Conservation (phyloP, 2,888 invertebrate species). For the Netelia inedita region DNA sequence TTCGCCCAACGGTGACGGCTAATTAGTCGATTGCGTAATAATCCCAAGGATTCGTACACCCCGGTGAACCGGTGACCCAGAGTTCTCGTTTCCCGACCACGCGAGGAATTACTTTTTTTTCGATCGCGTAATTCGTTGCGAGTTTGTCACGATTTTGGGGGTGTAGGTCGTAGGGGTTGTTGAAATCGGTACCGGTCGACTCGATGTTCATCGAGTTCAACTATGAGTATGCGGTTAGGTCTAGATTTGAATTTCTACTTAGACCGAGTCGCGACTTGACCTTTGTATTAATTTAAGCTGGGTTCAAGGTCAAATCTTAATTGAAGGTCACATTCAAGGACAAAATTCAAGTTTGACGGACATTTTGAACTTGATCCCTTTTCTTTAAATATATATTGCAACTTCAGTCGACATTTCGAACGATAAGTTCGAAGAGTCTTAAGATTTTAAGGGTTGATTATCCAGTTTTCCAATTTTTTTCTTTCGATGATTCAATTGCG, state of each 20-base stretch:
- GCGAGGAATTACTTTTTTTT: neutral
- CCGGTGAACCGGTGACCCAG: conserved; percentile 57
- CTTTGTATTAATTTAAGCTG: neutral
- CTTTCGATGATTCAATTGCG: neutral
- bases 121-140: neutral
- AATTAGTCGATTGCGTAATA: conserved; percentile 61
- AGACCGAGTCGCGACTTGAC: neutral
- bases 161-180: neutral
- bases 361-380: too few relatives aligned
- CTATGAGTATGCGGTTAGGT: neutral
- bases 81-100: conserved; percentile 4
- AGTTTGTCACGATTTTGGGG: neutral
- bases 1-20: neutral
- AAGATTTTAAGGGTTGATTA: too few relatives aligned
- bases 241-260: neutral
- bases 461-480: neutral
- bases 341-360: too few relatives aligned
- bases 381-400: too few relatives aligned
- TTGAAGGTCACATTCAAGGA: too few relatives aligned
- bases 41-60: conserved; percentile 19
- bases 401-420: too few relatives aligned
- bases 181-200: too few relatives aligned
- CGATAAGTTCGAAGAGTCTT: too few relatives aligned
- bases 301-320: neutral
- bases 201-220: neutral